Conservation (phyloP, 2,888 invertebrate species). For the Drosophila ezoana region DNA sequence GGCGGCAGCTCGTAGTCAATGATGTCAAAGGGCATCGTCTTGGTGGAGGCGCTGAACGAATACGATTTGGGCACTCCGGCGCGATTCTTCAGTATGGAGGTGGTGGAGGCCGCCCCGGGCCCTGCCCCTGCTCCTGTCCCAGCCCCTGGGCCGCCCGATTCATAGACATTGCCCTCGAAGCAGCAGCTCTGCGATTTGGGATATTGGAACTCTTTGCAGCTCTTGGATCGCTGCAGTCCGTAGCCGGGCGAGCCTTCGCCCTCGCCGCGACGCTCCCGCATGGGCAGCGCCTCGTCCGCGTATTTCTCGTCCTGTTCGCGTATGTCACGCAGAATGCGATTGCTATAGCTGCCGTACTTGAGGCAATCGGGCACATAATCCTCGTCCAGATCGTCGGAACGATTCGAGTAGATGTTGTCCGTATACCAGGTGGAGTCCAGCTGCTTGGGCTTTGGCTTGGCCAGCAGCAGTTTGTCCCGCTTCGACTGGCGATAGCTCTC, state of each 20-base stretch:
- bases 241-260: slow-evolving; percentile 81
- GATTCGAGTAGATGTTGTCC: slow-evolving; percentile 85
- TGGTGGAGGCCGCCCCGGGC: slow-evolving; percentile 44
- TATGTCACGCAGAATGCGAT: slow-evolving; percentile 82
- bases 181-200: slow-evolving; percentile 85
- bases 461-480: slow-evolving; percentile 81
- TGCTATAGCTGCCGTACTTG: slow-evolving; percentile 81
- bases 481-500: slow-evolving; percentile 85
- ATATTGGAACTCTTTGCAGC: slow-evolving; percentile 84
- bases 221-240: slow-evolving; percentile 82
- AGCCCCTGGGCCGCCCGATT: slow-evolving; percentile 49
- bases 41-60: slow-evolving; percentile 83
- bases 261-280: slow-evolving; percentile 76
- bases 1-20: slow-evolving; percentile 84
- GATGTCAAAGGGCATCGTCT: slow-evolving; percentile 84
- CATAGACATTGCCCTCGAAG: slow-evolving; percentile 82
- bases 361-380: slow-evolving; percentile 84
- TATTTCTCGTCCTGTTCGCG: slow-evolving; percentile 82
- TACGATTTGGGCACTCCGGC: slow-evolving; percentile 84
- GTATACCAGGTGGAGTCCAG: slow-evolving; percentile 85
- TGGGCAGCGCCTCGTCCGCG: slow-evolving; percentile 54
- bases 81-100: slow-evolving; percentile 81
- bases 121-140: too few species aligned
- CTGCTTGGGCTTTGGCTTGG: slow-evolving; percentile 83
- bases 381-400: slow-evolving; percentile 84